These are phyloP conservation scores for Phyllotis vaccarum DNA, from an alignment of 2,797 vertebrate species.

Conservation along the genomic window DNA sequence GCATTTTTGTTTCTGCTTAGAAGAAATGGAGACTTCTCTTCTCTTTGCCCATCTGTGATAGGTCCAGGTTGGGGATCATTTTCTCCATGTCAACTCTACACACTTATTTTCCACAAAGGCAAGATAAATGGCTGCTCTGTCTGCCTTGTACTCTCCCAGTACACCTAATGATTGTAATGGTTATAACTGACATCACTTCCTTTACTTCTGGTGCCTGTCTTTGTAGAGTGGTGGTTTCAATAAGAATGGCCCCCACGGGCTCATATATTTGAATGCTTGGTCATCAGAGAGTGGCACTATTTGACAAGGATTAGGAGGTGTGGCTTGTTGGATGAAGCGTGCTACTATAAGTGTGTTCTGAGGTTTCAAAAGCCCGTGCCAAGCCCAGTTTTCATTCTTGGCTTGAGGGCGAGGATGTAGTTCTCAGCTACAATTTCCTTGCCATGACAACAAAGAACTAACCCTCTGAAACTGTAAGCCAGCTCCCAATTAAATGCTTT, in stretches of 20 bases:
- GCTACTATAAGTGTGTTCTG: not conserved
- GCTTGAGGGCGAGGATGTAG: not conserved
- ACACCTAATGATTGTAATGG: not conserved
- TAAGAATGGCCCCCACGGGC: not conserved
- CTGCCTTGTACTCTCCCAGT: not conserved
- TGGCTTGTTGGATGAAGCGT: not conserved
- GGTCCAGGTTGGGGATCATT: not conserved
- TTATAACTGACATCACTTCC: not conserved
- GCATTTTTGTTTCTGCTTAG: not conserved
- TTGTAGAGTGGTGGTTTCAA: not conserved
- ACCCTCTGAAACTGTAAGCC: not conserved
- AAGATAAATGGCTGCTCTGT: not conserved
- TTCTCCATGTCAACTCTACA: not conserved
- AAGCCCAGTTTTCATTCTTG: not conserved
- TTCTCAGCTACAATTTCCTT: no score
- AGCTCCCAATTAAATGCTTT: not conserved
- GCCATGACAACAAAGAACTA: not conserved
- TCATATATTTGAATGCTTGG: not conserved
- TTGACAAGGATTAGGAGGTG: not conserved
- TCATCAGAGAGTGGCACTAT: no score
- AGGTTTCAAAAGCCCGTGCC: not conserved
- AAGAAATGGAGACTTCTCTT: not conserved
- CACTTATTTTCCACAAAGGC: not conserved
- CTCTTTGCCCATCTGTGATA: not conserved
- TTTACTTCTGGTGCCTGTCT: not conserved